Percentiles rank a stretch among this genome's conserved stretches.
Evolutionary conservation across 2,888 invertebrate genomes (phyloP).

Genomic region (Hoplodrina blanda): DNA sequence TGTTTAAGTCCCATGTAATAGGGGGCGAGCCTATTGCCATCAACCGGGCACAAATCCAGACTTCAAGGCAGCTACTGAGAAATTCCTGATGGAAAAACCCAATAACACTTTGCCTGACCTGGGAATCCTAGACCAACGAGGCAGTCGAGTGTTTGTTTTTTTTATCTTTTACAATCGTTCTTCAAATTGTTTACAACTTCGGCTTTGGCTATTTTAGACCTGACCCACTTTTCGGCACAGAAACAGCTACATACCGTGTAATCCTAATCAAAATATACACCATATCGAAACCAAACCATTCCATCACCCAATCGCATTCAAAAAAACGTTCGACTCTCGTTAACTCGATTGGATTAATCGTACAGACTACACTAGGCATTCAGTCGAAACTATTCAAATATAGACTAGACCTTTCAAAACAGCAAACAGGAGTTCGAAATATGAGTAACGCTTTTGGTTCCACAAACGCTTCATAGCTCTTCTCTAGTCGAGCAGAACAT

Average conservation of each 20-base stretch:
- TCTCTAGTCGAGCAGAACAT: slow-evolving; percentile 50
- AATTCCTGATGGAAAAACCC: too few species aligned
- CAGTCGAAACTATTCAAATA: slow-evolving; percentile 33
- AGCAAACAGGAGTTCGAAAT: slow-evolving; percentile 38
- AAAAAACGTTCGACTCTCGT: slow-evolving; percentile 17
- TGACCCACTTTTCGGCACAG: too few species aligned
- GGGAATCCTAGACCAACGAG: too few species aligned
- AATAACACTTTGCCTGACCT: too few species aligned
- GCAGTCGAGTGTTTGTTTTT: too few species aligned
- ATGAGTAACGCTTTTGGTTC: slow-evolving; percentile 52
- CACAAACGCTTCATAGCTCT: slow-evolving; percentile 47
- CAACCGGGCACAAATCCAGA: too few species aligned
- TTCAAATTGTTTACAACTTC: too few species aligned
- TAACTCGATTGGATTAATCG: slow-evolving; percentile 30
- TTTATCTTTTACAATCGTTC: too few species aligned
- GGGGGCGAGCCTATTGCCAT: too few species aligned
- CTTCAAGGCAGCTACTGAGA: too few species aligned
- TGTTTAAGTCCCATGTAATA: too few species aligned
- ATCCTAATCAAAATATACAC: background rate
- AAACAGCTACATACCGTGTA: background rate
- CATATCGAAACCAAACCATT: slow-evolving; percentile 1
- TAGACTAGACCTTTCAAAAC: slow-evolving; percentile 24
- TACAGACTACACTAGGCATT: slow-evolving; percentile 13
- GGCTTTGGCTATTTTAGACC: too few species aligned
- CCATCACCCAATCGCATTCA: slow-evolving; percentile 9